These are phyloP conservation scores for Sinella curviseta DNA, from an alignment of 1,140 invertebrate genomes.

Conservation along the genomic window DNA sequence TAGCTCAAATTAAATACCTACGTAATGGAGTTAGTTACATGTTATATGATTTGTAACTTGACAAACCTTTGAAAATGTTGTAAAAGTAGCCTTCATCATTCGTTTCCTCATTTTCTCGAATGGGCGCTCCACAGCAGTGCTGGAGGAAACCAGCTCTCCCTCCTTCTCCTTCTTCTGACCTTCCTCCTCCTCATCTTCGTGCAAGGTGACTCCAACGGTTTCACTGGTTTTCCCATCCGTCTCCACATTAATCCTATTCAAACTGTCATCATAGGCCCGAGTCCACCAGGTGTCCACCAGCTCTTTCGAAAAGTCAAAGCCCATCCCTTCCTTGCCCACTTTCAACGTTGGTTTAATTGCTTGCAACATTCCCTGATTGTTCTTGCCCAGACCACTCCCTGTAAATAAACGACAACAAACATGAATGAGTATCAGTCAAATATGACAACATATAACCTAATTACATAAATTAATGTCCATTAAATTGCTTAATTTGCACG, in stretches of 20 bases:
- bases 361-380: conserved; percentile 39
- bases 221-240: neutral
- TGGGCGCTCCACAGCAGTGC: conserved; percentile 25
- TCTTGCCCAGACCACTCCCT: conserved; percentile 45
- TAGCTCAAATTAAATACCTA: neutral
- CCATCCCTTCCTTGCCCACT: conserved; percentile 46
- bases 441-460: neutral
- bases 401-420: neutral
- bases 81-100: conserved; percentile 46
- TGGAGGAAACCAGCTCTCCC: neutral
- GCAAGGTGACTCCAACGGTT: conserved; percentile 4
- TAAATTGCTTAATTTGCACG: neutral
- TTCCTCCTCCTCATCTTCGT: neutral
- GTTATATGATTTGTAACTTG: too few relatives aligned
- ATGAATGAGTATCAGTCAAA: neutral
- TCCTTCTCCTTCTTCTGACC: neutral
- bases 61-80: conserved; percentile 44
- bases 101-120: conserved; percentile 38
- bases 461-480: too few relatives aligned
- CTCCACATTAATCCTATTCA: conserved; percentile 39
- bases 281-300: conserved; percentile 48
- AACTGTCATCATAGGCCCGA: conserved; percentile 39
- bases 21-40: too few relatives aligned
- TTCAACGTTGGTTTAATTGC: conserved; percentile 46
- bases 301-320: conserved; percentile 47